These are phyloP conservation scores for Corythornis cristatus DNA, from an alignment of 2,113 vertebrate genomes.

Conservation along the genomic window DNA sequence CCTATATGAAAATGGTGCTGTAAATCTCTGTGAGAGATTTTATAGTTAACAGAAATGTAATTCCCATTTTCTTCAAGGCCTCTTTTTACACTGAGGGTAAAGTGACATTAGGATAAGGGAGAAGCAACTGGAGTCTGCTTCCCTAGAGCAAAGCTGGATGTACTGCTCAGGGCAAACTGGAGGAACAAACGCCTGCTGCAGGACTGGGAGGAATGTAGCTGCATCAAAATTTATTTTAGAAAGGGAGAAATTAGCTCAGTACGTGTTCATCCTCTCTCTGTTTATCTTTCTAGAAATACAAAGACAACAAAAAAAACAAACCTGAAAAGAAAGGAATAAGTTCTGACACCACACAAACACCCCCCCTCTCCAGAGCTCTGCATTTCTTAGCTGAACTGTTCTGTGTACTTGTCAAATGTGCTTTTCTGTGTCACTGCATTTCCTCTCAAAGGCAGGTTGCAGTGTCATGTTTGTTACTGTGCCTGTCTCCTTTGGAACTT, in stretches of 20 bases:
- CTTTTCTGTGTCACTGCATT: conserved; percentile 42
- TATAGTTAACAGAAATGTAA: background rate
- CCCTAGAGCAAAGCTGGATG: background rate
- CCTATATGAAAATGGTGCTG: background rate
- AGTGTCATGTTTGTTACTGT: background rate
- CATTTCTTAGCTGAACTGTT: background rate
- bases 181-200: background rate
- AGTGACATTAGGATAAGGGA: background rate
- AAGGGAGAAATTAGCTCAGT: background rate
- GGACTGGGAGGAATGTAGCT: background rate
- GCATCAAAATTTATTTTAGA: background rate
- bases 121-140: background rate
- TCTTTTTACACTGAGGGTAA: background rate
- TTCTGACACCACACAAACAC: background rate
- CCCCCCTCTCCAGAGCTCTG: background rate
- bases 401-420: conserved; percentile 1
- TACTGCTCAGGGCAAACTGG: background rate
- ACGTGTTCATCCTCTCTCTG: background rate
- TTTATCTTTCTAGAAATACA: background rate
- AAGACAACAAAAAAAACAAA: background rate
- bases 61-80: background rate
- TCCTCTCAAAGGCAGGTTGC: background rate
- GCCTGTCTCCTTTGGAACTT: background rate
- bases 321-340: background rate
- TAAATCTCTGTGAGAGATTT: background rate